Evolutionary conservation across 1,140 invertebrate genomes (phyloP), one percentile per base, ranked within the genome.

Genomic region (Penaeus indicus): DNA sequence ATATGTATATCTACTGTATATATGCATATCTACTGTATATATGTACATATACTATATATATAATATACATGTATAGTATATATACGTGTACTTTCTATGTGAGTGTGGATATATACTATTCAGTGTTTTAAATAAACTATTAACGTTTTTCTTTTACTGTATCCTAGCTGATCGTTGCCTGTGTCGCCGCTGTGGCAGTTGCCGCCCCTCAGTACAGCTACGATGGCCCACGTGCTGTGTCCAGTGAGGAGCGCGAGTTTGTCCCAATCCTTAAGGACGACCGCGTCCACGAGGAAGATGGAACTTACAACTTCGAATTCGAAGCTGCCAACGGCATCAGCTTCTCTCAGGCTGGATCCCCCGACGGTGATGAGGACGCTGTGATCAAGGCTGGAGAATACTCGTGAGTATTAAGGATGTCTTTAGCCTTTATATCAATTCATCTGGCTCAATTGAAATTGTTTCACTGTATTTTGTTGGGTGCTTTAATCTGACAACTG

Each of bases 121-220:
- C 10, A 8, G 38, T 8, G 38, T 42, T 4, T 42, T 42, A 42
- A 7, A 42, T 42, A 42, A 42, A 42, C 7, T 7, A 42, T 7
- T 42, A 42, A 42, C 38, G 38, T 8, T 42, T 42, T 42, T 42
- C 1, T 54, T 54, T 54, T 13, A 54, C 16, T 54, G 1, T 1
- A 13, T 54, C 11, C 10, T 16, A 54, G 80, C 54, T 83, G 25
- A 63, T 83, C 80, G 27, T 82, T 60, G 80, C 54, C 80, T 8
- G 10, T 60, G 42, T 82, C n/a, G 54, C 22, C 60, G 47, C 54
- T 19, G 42, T 82, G 80, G 80, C 80, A 0, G 22, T 63, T 18
- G 80, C 54, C n/a, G 80, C 80, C 80, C 80, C 80, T 27, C 80
- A 82, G 80, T 82, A 42, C 38, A 82, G 80, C 22, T 82, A 82